Base-by-base conservation (phyloP, 1,140 invertebrate genomes). In the Mesaphorura yosii region DNA sequence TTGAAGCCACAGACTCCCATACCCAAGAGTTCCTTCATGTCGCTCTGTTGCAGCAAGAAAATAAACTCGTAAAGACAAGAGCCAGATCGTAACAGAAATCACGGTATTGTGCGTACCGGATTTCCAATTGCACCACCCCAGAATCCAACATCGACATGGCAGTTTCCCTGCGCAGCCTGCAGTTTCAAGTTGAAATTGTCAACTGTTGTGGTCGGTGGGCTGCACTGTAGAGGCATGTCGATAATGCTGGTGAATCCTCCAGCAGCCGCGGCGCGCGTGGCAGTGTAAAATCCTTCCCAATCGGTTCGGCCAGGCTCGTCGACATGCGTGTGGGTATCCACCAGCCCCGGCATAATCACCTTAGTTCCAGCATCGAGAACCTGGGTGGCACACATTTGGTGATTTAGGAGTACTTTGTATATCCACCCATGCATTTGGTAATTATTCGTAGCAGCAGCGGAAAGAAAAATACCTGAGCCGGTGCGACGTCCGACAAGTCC, bases 291-390 rank as follows among this genome's bases (percentile, higher is more conserved):
- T 4, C 81, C 81, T 68, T 86, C 82, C 79, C 79, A 83, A 10
- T 78, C 74, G 0, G 76, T 79, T 17, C 80, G 70, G 1, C 88
- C 88, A 1, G 88, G 88, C 67, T 91, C 88, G 59, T 89, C 81
- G 3, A 91, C 75, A 64, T 92, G 87, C 1, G 91, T 87, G 66
- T 92, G 88, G 1, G 86, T 78, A 70, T 92, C 88, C 37, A 93
- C 84, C 1, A 92, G 69, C 17, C 84, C 89, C 12, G 88, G 80
- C 72, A 92, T 78, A 19, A 85, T 52, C 2, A 81, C 70, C 38
- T 71, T 57, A 34, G 76, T 68, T 1, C 77, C 80, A 46, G 76
- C 78, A 67, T 82, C 76, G 15, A 75, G 67, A 1, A 80, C 67
- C 76, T 77, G 34, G 65, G 31, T 34, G 31, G 10, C 31, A 4